Percentiles rank a stretch among this genome's conserved stretches.
These are phyloP conservation scores for Myiotriccus ornatus DNA, from an alignment of 2,797 vertebrate genomes.

Conservation along the genomic window DNA sequence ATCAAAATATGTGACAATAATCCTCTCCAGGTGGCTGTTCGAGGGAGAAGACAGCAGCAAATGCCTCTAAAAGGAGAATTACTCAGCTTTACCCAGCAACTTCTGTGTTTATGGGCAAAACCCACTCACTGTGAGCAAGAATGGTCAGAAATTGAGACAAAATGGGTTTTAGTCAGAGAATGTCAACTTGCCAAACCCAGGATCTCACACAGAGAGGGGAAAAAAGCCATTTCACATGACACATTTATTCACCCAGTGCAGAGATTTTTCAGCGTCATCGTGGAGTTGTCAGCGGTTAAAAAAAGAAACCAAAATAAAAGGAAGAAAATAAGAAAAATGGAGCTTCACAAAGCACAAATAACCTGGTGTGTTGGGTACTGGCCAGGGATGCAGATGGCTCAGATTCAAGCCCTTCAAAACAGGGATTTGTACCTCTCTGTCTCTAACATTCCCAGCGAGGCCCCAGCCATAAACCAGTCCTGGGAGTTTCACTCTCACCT, in stretches of 20 bases:
- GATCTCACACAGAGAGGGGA: not conserved
- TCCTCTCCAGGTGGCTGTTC: not conserved
- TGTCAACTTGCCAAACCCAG: not conserved
- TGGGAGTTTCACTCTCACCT: not conserved
- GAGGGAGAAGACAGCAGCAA: not conserved
- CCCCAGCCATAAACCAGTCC: not conserved
- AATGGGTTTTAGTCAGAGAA: not conserved
- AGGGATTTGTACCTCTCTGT: not conserved
- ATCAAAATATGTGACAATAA: not conserved
- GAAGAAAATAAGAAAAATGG: not conserved
- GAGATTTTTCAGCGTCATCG: not conserved
- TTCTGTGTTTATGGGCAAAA: constrained; percentile 1
- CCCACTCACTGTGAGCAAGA: not conserved
- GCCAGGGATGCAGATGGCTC: not conserved
- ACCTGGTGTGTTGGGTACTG: not conserved
- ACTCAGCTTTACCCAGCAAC: not conserved
- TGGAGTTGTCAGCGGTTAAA: not conserved
- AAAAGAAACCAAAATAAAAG: not conserved
- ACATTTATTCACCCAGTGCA: not conserved
- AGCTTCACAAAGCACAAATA: not conserved
- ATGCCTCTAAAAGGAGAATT: not conserved
- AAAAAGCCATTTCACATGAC: not conserved
- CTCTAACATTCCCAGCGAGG: not conserved
- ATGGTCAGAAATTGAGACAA: not conserved
- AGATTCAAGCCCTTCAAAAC: constrained; percentile 18